Evolutionary conservation across 2,113 vertebrate genomes (phyloP), one percentile per base, ranked within the genome.

Genomic region (Proteles cristata): DNA sequence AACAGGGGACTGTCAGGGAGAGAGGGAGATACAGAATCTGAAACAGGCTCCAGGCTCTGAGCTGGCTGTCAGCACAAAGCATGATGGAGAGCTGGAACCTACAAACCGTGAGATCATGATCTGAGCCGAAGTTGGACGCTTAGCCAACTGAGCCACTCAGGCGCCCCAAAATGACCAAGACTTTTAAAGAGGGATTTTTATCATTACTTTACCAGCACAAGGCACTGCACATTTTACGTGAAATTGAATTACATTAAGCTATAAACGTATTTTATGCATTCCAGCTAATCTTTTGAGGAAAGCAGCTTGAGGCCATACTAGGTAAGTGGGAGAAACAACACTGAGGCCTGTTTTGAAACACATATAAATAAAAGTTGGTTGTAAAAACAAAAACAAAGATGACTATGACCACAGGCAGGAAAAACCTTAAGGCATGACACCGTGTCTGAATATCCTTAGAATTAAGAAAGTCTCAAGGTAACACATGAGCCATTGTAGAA

Each of bases 401-500:
- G 79, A 93, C 53, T 86, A 76, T 28, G 45, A 89, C 7, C 28
- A 96, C 4, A 81, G 58, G 31, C 23, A 76, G 68, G 33, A 48
- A 91, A 85, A 92, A 66, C 74, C 21, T 31, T 53, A 92, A 84
- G 21, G 33, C 10, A 28, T 16, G 66, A 45, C 10, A 76, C n/a
- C 85, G 45, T 1, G 33, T 88, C 45, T 74, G 48, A 86, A 93
- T 89, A 85, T 28, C 43, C 21, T 91, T 65, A 82, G 53, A 90
- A 74, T 7, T 33, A 89, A 90, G 19, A 35, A 94, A 88, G 71
- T 69, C 45, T 93, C 77, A 76, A 71, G 50, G 71, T n/a, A 48
- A 82, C 82, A 93, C 26, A 88, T 85, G 39, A 82, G 93, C 61
- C 91, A 81, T 79, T 93, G 58, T 55, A 91, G 82, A 95, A 93